A percentile compares a stretch with the other conserved stretches of the same genome.
Conservation (phyloP, 2,888 invertebrate genomes). For the Morpho deidamia region DNA sequence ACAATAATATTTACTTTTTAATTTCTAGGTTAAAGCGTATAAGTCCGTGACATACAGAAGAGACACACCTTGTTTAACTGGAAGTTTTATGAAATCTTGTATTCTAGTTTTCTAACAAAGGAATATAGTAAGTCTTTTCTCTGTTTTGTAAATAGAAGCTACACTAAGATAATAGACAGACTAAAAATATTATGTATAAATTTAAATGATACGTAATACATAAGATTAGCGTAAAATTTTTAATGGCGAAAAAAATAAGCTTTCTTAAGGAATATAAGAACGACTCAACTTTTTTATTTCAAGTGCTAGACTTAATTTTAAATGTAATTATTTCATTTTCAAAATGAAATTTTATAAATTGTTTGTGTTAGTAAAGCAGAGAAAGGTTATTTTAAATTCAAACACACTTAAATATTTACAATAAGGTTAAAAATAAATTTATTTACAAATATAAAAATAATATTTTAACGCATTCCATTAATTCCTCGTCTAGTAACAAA, state of each 20-base stretch:
- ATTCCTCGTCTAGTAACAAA: constrained; percentile 51
- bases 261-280: no score
- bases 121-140: constrained; percentile 2
- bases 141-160: constrained; percentile 1
- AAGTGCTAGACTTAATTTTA: no score
- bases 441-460: constrained; percentile 54
- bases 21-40: background rate
- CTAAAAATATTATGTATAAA: background rate
- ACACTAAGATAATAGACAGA: background rate
- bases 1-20: no score
- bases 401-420: constrained; percentile 18
- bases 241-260: background rate
- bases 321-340: no score
- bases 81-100: background rate
- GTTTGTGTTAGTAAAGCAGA: background rate
- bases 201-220: no score
- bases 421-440: constrained; percentile 36
- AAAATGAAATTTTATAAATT: background rate
- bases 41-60: background rate
- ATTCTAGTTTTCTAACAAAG: constrained; percentile 8
- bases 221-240: background rate
- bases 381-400: constrained; percentile 5
- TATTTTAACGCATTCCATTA: constrained; percentile 44
- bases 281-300: no score
- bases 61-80: background rate